phyloP scores from a whole-genome alignment of 2,888 invertebrate genomes.

The Pegoplata infirma region DNA sequence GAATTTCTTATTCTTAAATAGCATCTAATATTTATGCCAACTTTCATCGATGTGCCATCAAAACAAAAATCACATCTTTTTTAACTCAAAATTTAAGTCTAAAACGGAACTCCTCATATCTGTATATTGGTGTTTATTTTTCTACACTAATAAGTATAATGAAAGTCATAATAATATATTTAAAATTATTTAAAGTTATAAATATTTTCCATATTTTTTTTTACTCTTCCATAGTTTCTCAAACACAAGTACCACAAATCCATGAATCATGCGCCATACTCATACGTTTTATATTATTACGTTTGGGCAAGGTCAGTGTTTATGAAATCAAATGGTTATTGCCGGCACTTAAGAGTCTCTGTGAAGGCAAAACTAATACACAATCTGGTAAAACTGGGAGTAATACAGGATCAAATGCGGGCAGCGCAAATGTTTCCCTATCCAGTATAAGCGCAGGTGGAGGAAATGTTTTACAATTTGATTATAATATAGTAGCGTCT shows the following conservation, averaged over 20 bases:
- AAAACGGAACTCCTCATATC: too few relatives aligned
- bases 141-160: too few relatives aligned
- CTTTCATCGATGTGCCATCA: too few relatives aligned
- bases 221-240: conserved; percentile 80
- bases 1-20: too few relatives aligned
- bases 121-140: too few relatives aligned
- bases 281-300: conserved; percentile 82
- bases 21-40: too few relatives aligned
- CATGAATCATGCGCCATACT: conserved; percentile 85
- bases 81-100: too few relatives aligned
- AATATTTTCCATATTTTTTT: conserved; percentile 50
- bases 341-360: conserved; percentile 84
- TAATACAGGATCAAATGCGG: conserved; percentile 33
- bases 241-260: conserved; percentile 83
- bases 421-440: conserved; percentile 28
- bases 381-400: conserved; percentile 35
- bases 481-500: conserved; percentile 87
- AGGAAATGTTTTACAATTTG: conserved; percentile 78
- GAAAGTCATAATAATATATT: too few relatives aligned
- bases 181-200: conserved; percentile 79
- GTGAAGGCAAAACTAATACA: conserved; percentile 80
- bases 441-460: conserved; percentile 6
- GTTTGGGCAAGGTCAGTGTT: conserved; percentile 74
- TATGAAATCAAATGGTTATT: conserved; percentile 81
- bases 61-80: too few relatives aligned